These are phyloP conservation scores for Octomys mimax DNA, from an alignment of 2,797 vertebrate genomes.

Conservation along the genomic window DNA sequence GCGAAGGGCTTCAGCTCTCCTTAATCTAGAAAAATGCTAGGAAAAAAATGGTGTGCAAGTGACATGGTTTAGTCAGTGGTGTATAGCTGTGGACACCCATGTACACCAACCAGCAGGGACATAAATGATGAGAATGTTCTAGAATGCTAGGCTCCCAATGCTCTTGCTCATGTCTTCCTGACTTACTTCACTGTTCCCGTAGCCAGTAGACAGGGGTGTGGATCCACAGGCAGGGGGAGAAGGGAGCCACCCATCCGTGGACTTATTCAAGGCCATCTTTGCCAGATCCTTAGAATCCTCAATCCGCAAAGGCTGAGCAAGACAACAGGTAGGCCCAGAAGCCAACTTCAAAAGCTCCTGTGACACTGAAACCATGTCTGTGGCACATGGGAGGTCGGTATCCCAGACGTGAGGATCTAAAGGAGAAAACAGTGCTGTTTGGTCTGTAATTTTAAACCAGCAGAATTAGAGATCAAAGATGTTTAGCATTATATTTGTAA, in stretches of 20 bases:
- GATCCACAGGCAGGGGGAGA: constrained; percentile 87
- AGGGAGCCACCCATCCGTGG: constrained; percentile 93
- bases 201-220: constrained; percentile 76
- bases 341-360: constrained; percentile 47
- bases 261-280: constrained; percentile 98
- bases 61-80: background rate
- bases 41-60: background rate
- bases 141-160: constrained; percentile 6
- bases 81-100: background rate
- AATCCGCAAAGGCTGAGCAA: constrained; percentile 92
- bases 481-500: background rate
- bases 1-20: background rate
- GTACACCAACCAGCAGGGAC: background rate
- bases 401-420: background rate
- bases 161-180: background rate
- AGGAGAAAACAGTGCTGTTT: background rate
- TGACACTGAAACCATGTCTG: constrained; percentile 21
- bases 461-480: background rate
- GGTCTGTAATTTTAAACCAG: background rate
- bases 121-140: no score
- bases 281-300: constrained; percentile 95
- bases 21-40: background rate
- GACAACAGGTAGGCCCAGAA: constrained; percentile 78
- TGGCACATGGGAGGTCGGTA: constrained; percentile 76
- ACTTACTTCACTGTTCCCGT: background rate